Evolutionary conservation across 1,140 invertebrate genomes (phyloP), one percentile per base, ranked within the genome.

Genomic region (Mya arenaria): DNA sequence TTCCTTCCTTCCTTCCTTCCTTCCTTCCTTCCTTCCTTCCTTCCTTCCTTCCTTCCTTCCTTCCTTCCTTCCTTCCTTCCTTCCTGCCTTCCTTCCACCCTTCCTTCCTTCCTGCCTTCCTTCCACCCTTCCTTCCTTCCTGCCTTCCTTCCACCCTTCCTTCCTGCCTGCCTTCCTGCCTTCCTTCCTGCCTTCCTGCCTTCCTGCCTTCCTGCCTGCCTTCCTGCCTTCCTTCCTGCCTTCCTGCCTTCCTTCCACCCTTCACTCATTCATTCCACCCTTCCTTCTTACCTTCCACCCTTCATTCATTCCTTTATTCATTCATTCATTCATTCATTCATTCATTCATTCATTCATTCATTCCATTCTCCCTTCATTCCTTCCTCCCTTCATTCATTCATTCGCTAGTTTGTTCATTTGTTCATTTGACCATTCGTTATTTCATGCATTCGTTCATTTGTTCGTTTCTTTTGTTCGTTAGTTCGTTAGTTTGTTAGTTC

Each of bases 21-120:
- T 55, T 55, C 69, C 69, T 73, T 55, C 48, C 69, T 55, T 55
- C 69, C 69, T 73, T 25, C 69, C 69, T 55, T 55, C 69, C 69
- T 55, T 55, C 69, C 69, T 58, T 10, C 39, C 39, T 73, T 55
- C 71, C 71, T 34, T 58, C 71, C 55, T 60, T 58, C 5, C 55
- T 74, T 34, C 71, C 32, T 74, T 34, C 55, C 52, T 74, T 34
- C 71, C 52, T 32, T 58, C 71, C 71, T 74, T 32, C 71, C 52
- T 74, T 41, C 74, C 60, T 77, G 30, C 74, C 60, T 41, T 65
- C 74, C 73, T 77, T 41, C 73, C 58, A 60, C 34, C 71, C 41
- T 74, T 30, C 71, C 71, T 74, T 60, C 71, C 71, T 74, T 60
- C 44, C 71, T 74, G 30, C 44, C 71, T 74, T 60, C 71, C 71